Base-by-base conservation (phyloP, 2,113 vertebrate species). In the Athene cunicularia region DNA sequence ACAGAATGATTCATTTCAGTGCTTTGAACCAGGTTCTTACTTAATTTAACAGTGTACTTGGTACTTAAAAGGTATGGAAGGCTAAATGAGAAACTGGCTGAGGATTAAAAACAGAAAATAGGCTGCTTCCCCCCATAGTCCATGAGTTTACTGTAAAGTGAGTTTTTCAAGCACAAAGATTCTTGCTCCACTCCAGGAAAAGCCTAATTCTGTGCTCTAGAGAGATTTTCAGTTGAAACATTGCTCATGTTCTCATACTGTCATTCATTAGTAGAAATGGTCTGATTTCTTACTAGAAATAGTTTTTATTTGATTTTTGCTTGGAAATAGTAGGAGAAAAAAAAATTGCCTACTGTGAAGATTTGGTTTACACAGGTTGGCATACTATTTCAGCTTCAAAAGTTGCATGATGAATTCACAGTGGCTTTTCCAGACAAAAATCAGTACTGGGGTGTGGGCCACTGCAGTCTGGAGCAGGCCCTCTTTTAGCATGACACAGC, bases 261-360 rank as follows among this genome's bases (percentile, higher is more conserved):
- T 74, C 86, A 27, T 66, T 92, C 62, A 16, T 87, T 82, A 80
- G 49, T 27, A 66, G 33, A 88, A 33, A 83, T 39, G 32, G 56
- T 56, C 60, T 39, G 32, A 63, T 59, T 87, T 70, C 45, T 83
- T 72, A 19, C 28, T 72, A 16, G 16, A 45, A 45, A 45, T 45
- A 45, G 43, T 45, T 45, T 45, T 45, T 16, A 18, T 43, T 88
- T 94, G 67, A 62, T 68, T 92, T 81, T 88, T 94, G 50, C 95
- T 93, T 97, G 79, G 92, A 88, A 97, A 74, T 83, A 86, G 80
- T 66, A 93, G 79, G 88, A 88, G 59, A 14, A 52, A 91, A 52
- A 91, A 91, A 79, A 76, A 62, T 18, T 87, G 55, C 77, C 74
- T 52, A 62, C 71, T 86, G 95, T 86, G 90, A 91, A 88, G 80